Evolutionary conservation across 2,888 invertebrate species (phyloP).

Genomic region (Brenthis daphne): DNA sequence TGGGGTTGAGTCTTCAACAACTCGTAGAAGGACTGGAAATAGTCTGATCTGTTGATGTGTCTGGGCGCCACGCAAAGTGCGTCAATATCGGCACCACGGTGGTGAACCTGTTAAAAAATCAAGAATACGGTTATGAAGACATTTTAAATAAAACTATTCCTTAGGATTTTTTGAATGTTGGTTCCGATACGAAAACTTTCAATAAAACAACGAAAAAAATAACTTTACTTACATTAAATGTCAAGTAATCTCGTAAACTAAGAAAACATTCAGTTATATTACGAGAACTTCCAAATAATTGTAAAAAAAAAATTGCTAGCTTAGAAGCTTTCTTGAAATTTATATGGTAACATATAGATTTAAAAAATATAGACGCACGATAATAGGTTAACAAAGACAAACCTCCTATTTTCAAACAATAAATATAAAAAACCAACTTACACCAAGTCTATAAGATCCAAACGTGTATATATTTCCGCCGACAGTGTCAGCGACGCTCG

Average conservation of each 20-base stretch:
- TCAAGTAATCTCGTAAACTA: too few species aligned
- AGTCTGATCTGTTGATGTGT: conserved; percentile 96
- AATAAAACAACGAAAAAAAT: too few species aligned
- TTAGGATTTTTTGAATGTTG: too few species aligned
- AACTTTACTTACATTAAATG: too few species aligned
- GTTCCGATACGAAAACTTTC: too few species aligned
- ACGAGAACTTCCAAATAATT: too few species aligned
- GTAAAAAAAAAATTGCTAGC: too few species aligned
- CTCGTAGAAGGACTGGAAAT: conserved; percentile 97
- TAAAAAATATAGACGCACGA: not conserved
- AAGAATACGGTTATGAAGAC: not conserved
- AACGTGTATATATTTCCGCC: conserved; percentile 99
- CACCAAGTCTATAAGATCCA: conserved; percentile 97
- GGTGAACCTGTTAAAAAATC: conserved; percentile 86
- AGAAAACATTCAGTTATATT: too few species aligned
- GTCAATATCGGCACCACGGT: conserved; percentile 99
- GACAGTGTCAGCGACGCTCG: conserved; percentile 92
- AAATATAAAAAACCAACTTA: conserved; percentile 54
- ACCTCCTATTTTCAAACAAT: not conserved
- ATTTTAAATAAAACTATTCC: too few species aligned
- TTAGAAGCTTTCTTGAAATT: not conserved
- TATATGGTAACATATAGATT: not conserved
- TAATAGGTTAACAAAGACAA: not conserved
- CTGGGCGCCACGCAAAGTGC: conserved; percentile 98
- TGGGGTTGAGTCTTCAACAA: conserved; percentile 92